Evolutionary conservation across 1,140 invertebrate species (phyloP).

Genomic region (Drosophila serrata): DNA sequence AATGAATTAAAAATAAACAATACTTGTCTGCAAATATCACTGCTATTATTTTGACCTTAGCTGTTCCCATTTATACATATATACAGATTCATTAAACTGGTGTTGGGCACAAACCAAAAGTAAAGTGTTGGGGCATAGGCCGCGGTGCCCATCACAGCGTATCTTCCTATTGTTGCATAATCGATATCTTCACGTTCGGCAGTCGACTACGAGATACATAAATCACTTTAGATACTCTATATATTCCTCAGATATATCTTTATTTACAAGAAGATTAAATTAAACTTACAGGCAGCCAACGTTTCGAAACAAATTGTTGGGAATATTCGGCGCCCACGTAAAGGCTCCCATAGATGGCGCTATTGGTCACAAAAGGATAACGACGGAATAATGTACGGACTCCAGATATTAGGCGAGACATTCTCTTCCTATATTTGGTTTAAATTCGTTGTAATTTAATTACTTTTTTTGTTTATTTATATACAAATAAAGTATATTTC

Average conservation of each 20-base stretch:
- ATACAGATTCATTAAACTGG: constrained; percentile 23
- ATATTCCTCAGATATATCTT: not conserved
- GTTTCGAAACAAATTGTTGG: constrained; percentile 90
- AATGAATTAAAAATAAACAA: not conserved
- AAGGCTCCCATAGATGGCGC: constrained; percentile 91
- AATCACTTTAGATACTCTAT: constrained; percentile 45
- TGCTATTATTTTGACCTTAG: constrained; percentile 7
- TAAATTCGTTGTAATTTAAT: constrained; percentile 9
- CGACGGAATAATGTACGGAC: constrained; percentile 83
- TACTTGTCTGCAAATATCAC: not conserved
- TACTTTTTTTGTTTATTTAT: not conserved
- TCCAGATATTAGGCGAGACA: constrained; percentile 57
- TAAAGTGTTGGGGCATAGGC: constrained; percentile 88
- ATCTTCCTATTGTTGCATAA: constrained; percentile 86
- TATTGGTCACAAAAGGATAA: constrained; percentile 90
- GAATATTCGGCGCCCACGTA: constrained; percentile 92
- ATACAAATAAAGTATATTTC: not conserved
- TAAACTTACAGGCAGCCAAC: constrained; percentile 62
- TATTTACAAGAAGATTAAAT: not conserved
- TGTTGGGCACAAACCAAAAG: constrained; percentile 86
- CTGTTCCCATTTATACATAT: constrained; percentile 14
- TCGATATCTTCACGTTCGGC: constrained; percentile 86
- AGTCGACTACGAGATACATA: constrained; percentile 50
- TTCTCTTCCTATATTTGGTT: constrained; percentile 11
- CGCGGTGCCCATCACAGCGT: constrained; percentile 88